These are phyloP conservation scores for Crenuchus spilurus DNA, from an alignment of 2,797 vertebrate genomes.

Conservation along the genomic window DNA sequence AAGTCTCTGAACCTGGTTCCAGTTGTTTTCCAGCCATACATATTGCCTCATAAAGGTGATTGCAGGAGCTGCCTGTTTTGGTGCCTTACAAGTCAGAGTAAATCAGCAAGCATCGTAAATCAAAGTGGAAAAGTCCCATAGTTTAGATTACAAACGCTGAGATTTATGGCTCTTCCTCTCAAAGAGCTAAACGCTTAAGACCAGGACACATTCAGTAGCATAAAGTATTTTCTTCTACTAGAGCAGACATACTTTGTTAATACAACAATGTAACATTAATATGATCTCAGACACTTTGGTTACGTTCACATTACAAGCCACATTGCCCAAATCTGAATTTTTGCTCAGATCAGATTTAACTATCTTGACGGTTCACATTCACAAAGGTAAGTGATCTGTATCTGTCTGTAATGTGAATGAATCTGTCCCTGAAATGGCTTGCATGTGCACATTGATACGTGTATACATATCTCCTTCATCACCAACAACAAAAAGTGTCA, in stretches of 20 bases:
- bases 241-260: neutral
- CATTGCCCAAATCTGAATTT: no score
- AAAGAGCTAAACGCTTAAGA: constrained; percentile 6
- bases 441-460: no score
- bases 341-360: no score
- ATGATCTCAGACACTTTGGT: neutral
- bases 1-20: neutral
- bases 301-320: no score
- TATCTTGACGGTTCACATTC: no score
- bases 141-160: constrained; percentile 23
- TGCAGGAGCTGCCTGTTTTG: constrained; percentile 23
- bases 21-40: constrained; percentile 6
- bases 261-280: neutral
- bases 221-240: neutral
- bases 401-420: no score
- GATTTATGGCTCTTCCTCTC: constrained; percentile 20
- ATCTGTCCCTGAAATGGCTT: no score
- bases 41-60: constrained; percentile 28
- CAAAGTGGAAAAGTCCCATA: constrained; percentile 25
- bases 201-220: constrained; percentile 1
- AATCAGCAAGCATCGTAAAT: constrained; percentile 32
- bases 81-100: constrained; percentile 15
- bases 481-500: no score
- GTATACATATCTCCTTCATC: no score
- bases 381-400: no score